A percentile compares a stretch with the other conserved stretches of the same genome.
phyloP scores from a whole-genome alignment of 2,113 vertebrate genomes.

The Spheniscus mendiculus region DNA sequence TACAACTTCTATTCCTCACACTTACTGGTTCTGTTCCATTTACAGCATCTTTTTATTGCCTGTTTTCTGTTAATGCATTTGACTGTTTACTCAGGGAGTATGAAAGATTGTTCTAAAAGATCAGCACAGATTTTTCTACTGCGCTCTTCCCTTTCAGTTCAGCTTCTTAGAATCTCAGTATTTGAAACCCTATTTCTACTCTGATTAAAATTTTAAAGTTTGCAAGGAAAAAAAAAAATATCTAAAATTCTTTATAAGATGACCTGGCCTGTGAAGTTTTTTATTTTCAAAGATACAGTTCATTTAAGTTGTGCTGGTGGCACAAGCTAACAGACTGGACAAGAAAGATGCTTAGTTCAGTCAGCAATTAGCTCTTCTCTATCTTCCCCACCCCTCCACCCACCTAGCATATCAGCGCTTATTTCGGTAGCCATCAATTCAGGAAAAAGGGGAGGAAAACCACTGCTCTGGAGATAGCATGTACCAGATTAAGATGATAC shows the following conservation, averaged over 20 bases:
- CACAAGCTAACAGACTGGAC: not conserved
- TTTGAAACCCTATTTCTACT: not conserved
- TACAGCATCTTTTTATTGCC: not conserved
- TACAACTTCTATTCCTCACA: not conserved
- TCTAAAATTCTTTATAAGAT: not conserved
- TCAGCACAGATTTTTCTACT: not conserved
- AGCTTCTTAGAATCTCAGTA: not conserved
- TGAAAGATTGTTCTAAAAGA: not conserved
- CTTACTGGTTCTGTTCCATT: not conserved
- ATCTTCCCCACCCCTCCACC: not conserved
- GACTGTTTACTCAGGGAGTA: not conserved
- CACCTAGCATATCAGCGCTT: not conserved
- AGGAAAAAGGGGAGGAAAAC: not conserved
- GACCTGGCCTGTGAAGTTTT: not conserved
- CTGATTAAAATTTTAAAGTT: not conserved
- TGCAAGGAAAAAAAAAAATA: not conserved
- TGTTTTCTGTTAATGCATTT: not conserved
- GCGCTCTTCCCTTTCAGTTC: not conserved
- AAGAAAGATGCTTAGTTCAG: not conserved
- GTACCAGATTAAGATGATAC: not conserved
- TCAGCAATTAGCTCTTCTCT: not conserved
- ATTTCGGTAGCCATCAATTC: not conserved
- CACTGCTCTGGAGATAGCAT: not conserved
- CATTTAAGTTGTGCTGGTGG: not conserved
- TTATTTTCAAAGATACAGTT: not conserved